These are phyloP conservation scores for Phenganax marumi DNA, from an alignment of 92 coral and sea anemone species.

Conservation along the genomic window DNA sequence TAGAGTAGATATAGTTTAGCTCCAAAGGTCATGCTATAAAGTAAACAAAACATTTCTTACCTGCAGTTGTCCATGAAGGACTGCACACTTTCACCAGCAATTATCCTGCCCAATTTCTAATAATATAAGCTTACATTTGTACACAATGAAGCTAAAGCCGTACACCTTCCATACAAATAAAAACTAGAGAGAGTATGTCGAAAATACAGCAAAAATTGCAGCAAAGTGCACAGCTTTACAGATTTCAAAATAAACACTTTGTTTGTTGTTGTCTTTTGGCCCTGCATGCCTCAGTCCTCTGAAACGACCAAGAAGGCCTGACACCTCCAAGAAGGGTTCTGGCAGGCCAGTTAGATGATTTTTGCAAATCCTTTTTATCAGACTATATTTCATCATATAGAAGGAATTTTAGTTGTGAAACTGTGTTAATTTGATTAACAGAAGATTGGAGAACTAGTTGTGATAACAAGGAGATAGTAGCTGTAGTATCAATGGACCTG, in stretches of 20 bases:
- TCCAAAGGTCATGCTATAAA: too few species aligned
- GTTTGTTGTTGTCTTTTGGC: background rate
- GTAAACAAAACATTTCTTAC: background rate
- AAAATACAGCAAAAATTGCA: background rate
- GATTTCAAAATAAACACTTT: too few species aligned
- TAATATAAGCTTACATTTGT: background rate
- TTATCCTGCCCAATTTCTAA: background rate
- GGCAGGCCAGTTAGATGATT: too few species aligned
- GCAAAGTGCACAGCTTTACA: background rate
- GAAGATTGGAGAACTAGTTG: slow-evolving; percentile 25
- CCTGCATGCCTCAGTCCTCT: background rate
- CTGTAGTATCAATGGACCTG: slow-evolving; percentile 34
- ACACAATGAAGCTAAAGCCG: background rate
- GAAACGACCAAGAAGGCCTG: background rate
- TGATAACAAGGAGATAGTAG: slow-evolving; percentile 5
- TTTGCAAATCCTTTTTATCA: too few species aligned
- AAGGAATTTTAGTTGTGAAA: too few species aligned
- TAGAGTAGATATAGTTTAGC: too few species aligned
- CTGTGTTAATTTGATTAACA: slow-evolving; percentile 4
- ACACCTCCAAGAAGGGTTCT: too few species aligned
- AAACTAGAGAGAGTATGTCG: background rate
- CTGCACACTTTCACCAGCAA: background rate
- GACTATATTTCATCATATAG: too few species aligned
- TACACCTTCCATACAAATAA: background rate
- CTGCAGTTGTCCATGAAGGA: background rate